These are phyloP conservation scores for Gambelia wislizenii DNA, from an alignment of 2,797 vertebrate genomes.

Conservation along the genomic window DNA sequence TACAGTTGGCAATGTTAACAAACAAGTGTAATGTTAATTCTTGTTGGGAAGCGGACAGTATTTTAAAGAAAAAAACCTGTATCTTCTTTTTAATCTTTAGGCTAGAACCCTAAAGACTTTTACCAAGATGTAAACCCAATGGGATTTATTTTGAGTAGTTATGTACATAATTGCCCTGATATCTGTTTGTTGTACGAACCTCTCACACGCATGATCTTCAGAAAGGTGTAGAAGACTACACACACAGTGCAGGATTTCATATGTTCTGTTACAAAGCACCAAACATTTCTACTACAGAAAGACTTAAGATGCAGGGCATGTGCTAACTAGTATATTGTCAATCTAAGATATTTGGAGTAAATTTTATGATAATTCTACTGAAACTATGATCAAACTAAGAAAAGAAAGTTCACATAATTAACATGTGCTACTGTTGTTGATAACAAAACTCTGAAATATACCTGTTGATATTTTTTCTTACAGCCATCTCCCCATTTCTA, in stretches of 20 bases:
- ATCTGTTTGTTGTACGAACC: not conserved
- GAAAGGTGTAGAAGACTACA: not conserved
- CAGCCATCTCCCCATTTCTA: not conserved
- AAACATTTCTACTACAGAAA: rapidly evolving
- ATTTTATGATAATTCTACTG: not conserved
- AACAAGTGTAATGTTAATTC: not conserved
- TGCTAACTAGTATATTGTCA: not conserved
- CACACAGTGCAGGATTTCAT: rapidly evolving
- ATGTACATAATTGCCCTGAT: not conserved
- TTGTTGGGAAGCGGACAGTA: not conserved
- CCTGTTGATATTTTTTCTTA: rapidly evolving
- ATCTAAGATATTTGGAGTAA: not conserved
- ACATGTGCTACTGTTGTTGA: not conserved
- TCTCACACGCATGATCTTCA: not conserved
- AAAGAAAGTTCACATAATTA: rapidly evolving
- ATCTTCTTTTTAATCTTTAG: not conserved
- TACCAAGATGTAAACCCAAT: not conserved
- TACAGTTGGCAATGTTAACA: not conserved
- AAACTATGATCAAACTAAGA: not conserved
- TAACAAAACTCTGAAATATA: not conserved
- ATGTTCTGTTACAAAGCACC: slow-evolving; percentile 18
- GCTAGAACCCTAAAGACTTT: not conserved
- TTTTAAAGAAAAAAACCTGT: not conserved
- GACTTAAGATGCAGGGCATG: rapidly evolving
- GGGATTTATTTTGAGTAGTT: not conserved